A percentile compares a stretch with the other conserved stretches of the same genome.
Evolutionary conservation across 2,113 vertebrate species (phyloP).

Genomic region (Terrapene triunguis): DNA sequence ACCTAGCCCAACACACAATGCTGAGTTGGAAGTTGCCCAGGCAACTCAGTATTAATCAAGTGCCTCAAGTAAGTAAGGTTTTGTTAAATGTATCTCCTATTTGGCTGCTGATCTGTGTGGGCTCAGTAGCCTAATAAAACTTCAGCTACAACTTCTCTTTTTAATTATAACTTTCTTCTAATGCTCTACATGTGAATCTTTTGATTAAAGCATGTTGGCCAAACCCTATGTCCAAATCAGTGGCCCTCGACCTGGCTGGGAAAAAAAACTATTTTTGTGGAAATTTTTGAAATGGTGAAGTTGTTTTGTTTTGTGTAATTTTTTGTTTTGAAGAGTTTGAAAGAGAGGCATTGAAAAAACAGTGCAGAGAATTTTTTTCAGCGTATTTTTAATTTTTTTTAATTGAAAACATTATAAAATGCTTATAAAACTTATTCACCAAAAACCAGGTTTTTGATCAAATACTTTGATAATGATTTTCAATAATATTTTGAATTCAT

Average conservation of each 20-base stretch:
- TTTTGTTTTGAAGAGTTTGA: neutral
- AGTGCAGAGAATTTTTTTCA: neutral
- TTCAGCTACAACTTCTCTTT: neutral
- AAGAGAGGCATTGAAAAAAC: neutral
- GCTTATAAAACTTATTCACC: neutral
- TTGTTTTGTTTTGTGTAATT: neutral
- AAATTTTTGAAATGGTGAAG: neutral
- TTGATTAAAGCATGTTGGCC: neutral
- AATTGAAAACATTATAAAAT: neutral
- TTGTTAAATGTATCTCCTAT: neutral
- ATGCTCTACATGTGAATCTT: neutral
- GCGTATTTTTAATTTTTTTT: neutral
- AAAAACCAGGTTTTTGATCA: neutral
- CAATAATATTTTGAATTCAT: neutral
- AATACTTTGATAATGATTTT: neutral
- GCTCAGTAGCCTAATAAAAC: neutral
- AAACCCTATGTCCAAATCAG: neutral
- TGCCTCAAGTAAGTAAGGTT: slow-evolving; percentile 89
- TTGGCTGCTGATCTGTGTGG: neutral
- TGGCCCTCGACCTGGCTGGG: neutral
- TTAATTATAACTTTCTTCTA: neutral
- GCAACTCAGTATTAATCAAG: slow-evolving; percentile 87
- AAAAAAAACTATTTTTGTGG: neutral
- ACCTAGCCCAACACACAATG: slow-evolving; percentile 66
- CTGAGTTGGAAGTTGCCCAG: slow-evolving; percentile 86